Evolutionary conservation across 2,888 invertebrate species (phyloP).

Genomic region (Cataglyphis albicans): DNA sequence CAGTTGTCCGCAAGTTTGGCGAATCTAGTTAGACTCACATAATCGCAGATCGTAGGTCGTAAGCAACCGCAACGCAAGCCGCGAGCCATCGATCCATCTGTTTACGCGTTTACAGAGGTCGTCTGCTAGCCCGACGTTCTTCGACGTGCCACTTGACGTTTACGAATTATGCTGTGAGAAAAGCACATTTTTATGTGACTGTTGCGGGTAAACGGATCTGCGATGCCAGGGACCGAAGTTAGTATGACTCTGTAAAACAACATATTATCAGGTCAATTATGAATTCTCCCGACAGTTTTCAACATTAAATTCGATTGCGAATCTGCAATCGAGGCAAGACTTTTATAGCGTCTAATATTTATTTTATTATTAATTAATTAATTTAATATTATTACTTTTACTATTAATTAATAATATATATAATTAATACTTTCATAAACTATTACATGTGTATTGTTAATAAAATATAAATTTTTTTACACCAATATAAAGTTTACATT

Average conservation of each 20-base stretch:
- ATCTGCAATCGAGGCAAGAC: not conserved
- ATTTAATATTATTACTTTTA: not conserved
- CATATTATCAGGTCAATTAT: not conserved
- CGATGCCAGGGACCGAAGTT: conserved; percentile 78
- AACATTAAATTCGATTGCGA: conserved; percentile 47
- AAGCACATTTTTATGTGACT: conserved; percentile 69
- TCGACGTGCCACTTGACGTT: conserved; percentile 58
- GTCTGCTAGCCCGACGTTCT: conserved; percentile 73
- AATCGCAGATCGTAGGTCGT: not conserved
- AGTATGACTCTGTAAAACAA: conserved; percentile 61
- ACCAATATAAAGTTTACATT: not conserved
- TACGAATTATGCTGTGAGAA: conserved; percentile 67
- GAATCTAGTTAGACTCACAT: conserved; percentile 10
- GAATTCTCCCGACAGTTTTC: conserved; percentile 54
- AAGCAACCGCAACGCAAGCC: conserved; percentile 35
- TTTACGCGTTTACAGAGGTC: conserved; percentile 72
- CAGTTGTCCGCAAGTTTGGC: not conserved
- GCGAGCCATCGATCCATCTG: conserved; percentile 77
- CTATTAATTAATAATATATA: not conserved
- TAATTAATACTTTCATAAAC: not conserved
- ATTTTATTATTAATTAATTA: conserved; percentile 2
- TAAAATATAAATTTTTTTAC: conserved; percentile 2
- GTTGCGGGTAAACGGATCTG: conserved; percentile 52
- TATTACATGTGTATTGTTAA: not conserved
- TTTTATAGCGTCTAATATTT: not conserved